Percentiles rank a stretch among this genome's conserved stretches.
Evolutionary conservation across 2,888 invertebrate genomes (phyloP).

Genomic region (Sclerodermus sp.): DNA sequence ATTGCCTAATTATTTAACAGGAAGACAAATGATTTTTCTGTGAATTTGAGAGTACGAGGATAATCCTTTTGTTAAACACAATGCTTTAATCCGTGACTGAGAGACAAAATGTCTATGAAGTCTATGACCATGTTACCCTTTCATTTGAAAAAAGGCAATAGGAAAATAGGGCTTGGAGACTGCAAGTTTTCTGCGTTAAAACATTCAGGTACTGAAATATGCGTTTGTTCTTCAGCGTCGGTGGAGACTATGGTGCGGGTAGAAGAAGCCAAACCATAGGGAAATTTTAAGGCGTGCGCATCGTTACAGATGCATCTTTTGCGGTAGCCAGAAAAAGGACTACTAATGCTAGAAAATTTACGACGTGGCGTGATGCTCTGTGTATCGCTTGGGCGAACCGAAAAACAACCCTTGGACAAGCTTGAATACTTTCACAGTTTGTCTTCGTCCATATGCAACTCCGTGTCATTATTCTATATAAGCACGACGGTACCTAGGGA

Average conservation of each 20-base stretch:
- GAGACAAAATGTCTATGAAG: no score
- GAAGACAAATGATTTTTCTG: conserved; percentile 24
- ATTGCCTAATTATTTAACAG: not conserved
- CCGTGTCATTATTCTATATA: no score
- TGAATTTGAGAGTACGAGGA: conserved; percentile 38
- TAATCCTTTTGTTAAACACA: conserved; percentile 39
- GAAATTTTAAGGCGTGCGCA: conserved; percentile 19
- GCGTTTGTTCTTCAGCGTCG: not conserved
- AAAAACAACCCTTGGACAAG: no score
- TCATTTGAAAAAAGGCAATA: no score
- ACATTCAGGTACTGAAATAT: not conserved
- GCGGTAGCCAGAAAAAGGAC: not conserved
- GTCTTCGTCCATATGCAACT: not conserved
- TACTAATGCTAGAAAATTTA: conserved; percentile 24
- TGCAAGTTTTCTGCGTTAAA: not conserved
- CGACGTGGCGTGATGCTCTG: not conserved
- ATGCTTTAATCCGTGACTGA: conserved; percentile 12
- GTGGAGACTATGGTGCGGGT: no score
- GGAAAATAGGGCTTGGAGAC: no score
- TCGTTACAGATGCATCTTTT: conserved; percentile 18
- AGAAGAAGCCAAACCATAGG: not conserved
- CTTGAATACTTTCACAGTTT: not conserved
- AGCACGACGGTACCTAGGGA: no score
- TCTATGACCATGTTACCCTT: no score
- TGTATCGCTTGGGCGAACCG: not conserved